phyloP scores from a whole-genome alignment of 2,888 invertebrate species.

The Margaritifera margaritifera region DNA sequence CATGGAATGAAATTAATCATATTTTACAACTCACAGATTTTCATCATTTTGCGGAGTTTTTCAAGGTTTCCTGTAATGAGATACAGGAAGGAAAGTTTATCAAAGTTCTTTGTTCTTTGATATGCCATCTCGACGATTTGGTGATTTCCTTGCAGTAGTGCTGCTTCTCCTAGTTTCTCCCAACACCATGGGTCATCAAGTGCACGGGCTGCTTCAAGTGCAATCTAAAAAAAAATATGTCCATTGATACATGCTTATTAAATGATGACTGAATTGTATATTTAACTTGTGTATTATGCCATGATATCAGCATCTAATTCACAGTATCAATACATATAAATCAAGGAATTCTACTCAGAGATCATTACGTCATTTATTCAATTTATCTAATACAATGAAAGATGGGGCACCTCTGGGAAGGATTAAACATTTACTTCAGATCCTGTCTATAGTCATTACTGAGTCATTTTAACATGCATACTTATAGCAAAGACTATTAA shows the following conservation, averaged over 20 bases:
- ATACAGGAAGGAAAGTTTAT: constrained; percentile 97
- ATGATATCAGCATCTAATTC: too few relatives aligned
- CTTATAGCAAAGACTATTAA: too few relatives aligned
- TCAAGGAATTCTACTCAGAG: too few relatives aligned
- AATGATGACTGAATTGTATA: background rate
- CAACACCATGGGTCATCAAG: constrained; percentile 95
- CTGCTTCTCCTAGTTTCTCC: constrained; percentile 95
- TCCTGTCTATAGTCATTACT: too few relatives aligned
- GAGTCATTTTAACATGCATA: too few relatives aligned
- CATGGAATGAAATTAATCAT: too few relatives aligned
- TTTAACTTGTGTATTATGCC: too few relatives aligned
- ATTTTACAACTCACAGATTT: constrained; percentile 78
- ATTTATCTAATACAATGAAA: too few relatives aligned
- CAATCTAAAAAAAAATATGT: constrained; percentile 74
- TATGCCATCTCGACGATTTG: constrained; percentile 98
- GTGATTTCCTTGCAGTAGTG: constrained; percentile 84
- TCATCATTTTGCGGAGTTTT: constrained; percentile 98
- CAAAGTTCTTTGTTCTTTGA: constrained; percentile 99
- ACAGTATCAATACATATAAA: too few relatives aligned
- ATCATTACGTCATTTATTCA: too few relatives aligned
- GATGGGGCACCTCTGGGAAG: too few relatives aligned
- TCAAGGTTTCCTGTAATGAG: constrained; percentile 98
- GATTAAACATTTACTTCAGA: too few relatives aligned
- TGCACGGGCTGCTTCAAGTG: constrained; percentile 94
- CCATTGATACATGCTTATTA: background rate